Base-by-base conservation (phyloP, 2,888 invertebrate genomes). In the Punctoribates punctum region DNA sequence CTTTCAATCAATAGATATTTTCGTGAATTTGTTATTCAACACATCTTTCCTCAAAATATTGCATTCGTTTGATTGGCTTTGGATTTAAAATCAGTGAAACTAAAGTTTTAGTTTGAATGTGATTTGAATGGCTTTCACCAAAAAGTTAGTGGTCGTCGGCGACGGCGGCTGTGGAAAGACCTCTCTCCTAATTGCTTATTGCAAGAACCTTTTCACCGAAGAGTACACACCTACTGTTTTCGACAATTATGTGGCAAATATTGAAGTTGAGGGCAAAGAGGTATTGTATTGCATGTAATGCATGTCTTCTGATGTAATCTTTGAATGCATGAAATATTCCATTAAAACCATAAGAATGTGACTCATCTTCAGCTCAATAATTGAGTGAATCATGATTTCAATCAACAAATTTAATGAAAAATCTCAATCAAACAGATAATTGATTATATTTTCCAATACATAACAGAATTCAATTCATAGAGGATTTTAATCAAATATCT, bases 181-280 rank as follows among this genome's bases (percentile, higher is more conserved):
- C 8, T 70, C 70, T 1, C 46, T 70, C 9, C 20, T 70, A 46
- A 70, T 70, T 11, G 42, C 70, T 15, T 70, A 70, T 25, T 70
- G 70, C 46, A 70, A 70, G 46, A 70, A 70, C 38, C 46, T n/a
- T 1, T 70, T 70, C 20, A 70, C 23, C 13, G 46, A 42, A 23
- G 42, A 42, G 23, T 70, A 70, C 70, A 70, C 70, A n/a, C 70
- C 70, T 15, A 70, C 70, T 3, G 70, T 70, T 2, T 70, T 70
- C 38, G 70, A 70, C 46, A 70, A 70, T 46, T 70, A 70, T 70
- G 70, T 70, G 46, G 70, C 70, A 29, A 70, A 70, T n/a, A 70
- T 70, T 46, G 70, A 70, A 38, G 46, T 70, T 23, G 70, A 70
- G 11, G 70, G 70, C 23, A 70, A 70, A 70, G 70, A 20, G 70